Evolutionary conservation across 2,113 vertebrate genomes (phyloP).

Genomic region (Marcusenius ussheri): DNA sequence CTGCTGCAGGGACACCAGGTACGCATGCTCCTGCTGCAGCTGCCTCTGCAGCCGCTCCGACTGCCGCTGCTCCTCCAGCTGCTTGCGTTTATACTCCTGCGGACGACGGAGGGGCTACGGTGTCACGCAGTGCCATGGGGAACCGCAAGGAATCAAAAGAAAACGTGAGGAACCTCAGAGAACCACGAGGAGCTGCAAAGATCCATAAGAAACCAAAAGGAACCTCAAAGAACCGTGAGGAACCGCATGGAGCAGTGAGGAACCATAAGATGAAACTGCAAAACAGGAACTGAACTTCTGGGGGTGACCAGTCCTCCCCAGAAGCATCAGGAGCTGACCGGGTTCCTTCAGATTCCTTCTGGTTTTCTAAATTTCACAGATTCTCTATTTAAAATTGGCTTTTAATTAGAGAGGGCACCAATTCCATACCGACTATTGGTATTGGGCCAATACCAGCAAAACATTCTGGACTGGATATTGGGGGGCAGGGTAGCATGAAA

Average conservation of each 20-base stretch:
- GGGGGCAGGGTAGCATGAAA: neutral
- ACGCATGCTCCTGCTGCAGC: constrained; percentile 86
- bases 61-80: constrained; percentile 87
- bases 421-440: neutral
- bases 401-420: neutral
- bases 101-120: neutral
- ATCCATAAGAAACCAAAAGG: neutral
- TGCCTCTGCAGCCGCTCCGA: constrained; percentile 82
- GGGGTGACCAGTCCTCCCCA: neutral
- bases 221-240: neutral
- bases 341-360: neutral
- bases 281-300: neutral
- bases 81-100: constrained; percentile 87
- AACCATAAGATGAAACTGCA: neutral
- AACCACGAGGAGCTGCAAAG: neutral
- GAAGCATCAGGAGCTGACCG: neutral
- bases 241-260: neutral
- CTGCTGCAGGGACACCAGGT: constrained; percentile 81
- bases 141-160: neutral
- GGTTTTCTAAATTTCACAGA: neutral
- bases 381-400: neutral
- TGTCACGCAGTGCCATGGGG: neutral
- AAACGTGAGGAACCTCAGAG: neutral
- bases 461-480: neutral
- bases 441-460: neutral